These are phyloP conservation scores for Etia nguti DNA, from an alignment of 2,113 vertebrate genomes.

Conservation along the genomic window DNA sequence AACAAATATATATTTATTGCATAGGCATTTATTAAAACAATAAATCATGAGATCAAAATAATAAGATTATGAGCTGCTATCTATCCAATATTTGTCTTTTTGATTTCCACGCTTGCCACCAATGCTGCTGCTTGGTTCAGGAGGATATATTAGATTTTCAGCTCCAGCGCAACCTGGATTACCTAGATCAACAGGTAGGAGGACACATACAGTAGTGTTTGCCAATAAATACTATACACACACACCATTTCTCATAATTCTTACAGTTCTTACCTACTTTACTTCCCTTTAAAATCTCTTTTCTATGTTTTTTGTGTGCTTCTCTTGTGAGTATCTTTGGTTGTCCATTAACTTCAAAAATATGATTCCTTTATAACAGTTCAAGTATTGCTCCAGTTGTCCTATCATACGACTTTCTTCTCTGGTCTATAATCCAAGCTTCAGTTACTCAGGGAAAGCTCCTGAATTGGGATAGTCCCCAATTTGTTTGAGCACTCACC, in stretches of 20 bases:
- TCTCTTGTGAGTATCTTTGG: neutral
- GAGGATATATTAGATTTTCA: conserved; percentile 98
- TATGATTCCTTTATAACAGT: neutral
- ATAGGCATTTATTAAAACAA: neutral
- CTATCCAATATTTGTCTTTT: conserved; percentile 49
- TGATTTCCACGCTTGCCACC: conserved; percentile 49
- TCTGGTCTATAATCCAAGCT: neutral
- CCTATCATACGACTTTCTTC: neutral
- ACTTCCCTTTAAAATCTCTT: neutral
- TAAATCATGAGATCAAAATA: neutral
- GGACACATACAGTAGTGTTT: neutral
- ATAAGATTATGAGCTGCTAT: neutral
- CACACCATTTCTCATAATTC: neutral
- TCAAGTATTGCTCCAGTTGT: neutral
- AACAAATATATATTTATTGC: neutral
- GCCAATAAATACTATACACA: neutral
- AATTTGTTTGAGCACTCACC: neutral
- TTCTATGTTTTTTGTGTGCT: neutral
- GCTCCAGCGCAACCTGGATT: conserved; percentile 98
- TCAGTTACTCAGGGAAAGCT: neutral
- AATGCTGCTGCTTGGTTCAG: conserved; percentile 72
- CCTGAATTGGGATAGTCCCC: neutral
- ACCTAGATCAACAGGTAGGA: conserved; percentile 98
- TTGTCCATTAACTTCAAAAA: neutral
- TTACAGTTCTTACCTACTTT: neutral